phyloP scores from a whole-genome alignment of 37 sponge, comb jelly and placozoan genomes.

The Lycopodina hypogea region DNA sequence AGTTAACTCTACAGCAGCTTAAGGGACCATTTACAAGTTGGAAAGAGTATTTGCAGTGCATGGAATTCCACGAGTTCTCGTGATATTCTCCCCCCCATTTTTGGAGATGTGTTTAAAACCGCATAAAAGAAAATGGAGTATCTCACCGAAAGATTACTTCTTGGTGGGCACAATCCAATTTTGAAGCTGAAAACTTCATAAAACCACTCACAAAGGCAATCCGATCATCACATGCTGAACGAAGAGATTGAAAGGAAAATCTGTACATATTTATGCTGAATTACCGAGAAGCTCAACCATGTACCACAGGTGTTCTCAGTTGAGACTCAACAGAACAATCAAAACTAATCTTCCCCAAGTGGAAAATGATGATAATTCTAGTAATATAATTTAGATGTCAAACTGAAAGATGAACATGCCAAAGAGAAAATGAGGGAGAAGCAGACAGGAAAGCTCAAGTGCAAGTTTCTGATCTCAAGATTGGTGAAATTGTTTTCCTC shows the following conservation, averaged over 20 bases:
- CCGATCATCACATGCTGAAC: slow-evolving; percentile 29
- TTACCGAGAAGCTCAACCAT: slow-evolving; percentile 18
- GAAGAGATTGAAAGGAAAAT: no score
- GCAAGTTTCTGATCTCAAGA: not conserved
- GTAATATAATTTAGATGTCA: slow-evolving; percentile 1
- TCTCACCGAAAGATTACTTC: no score
- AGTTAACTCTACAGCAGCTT: slow-evolving; percentile 21
- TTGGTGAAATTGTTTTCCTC: no score
- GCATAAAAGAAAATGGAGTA: slow-evolving; percentile 34
- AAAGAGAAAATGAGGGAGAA: slow-evolving; percentile 24
- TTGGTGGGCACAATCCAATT: slow-evolving; percentile 30
- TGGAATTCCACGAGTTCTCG: slow-evolving; percentile 22
- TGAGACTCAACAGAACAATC: slow-evolving; percentile 30
- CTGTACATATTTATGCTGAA: no score
- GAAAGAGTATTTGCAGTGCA: slow-evolving; percentile 31
- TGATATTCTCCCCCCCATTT: slow-evolving; percentile 33
- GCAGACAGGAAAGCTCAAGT: slow-evolving; percentile 4
- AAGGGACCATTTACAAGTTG: slow-evolving; percentile 30
- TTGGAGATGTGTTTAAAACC: slow-evolving; percentile 11
- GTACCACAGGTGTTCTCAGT: slow-evolving; percentile 5
- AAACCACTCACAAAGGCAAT: no score
- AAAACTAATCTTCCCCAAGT: no score
- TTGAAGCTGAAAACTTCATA: no score
- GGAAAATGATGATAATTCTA: not conserved
- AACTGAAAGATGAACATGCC: no score